phyloP scores from a whole-genome alignment of 2,888 invertebrate species.

The Metopia argyrocephala region DNA sequence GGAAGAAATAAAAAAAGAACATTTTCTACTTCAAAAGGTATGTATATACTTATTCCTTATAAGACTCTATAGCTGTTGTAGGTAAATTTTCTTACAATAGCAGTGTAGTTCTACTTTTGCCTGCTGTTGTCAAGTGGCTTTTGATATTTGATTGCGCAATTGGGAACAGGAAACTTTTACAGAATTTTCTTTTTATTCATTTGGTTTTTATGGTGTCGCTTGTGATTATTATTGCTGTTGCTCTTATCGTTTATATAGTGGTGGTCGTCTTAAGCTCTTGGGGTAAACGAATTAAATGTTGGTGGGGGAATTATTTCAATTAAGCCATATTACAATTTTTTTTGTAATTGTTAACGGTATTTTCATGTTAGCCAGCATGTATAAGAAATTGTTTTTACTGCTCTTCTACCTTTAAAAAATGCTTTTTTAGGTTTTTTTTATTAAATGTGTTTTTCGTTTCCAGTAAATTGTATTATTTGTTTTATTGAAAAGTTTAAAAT shows the following conservation, averaged over 20 bases:
- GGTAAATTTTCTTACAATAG: constrained; percentile 41
- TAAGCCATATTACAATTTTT: constrained; percentile 75
- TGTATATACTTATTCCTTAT: constrained; percentile 43
- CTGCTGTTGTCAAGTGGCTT: constrained; percentile 62
- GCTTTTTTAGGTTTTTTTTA: too few species aligned
- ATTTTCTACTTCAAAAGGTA: not conserved
- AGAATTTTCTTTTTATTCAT: not conserved
- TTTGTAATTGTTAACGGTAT: constrained; percentile 60
- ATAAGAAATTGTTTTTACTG: not conserved
- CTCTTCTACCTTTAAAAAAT: not conserved
- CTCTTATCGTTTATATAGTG: constrained; percentile 17
- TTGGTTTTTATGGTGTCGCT: constrained; percentile 53
- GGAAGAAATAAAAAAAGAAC: constrained; percentile 5
- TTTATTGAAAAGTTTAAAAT: not conserved
- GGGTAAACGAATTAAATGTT: constrained; percentile 65
- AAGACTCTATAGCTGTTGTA: constrained; percentile 12
- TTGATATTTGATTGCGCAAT: constrained; percentile 64
- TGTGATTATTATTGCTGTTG: constrained; percentile 57
- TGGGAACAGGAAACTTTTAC: constrained; percentile 61
- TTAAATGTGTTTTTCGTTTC: too few species aligned
- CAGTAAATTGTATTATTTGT: too few species aligned
- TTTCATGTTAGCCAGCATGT: constrained; percentile 1
- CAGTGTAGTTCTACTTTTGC: not conserved
- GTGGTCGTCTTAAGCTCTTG: not conserved
- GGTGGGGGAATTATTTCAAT: constrained; percentile 76